Evolutionary conservation across 2,797 vertebrate genomes (phyloP), one percentile per base, ranked within the genome.

Genomic region (Chanos chanos): DNA sequence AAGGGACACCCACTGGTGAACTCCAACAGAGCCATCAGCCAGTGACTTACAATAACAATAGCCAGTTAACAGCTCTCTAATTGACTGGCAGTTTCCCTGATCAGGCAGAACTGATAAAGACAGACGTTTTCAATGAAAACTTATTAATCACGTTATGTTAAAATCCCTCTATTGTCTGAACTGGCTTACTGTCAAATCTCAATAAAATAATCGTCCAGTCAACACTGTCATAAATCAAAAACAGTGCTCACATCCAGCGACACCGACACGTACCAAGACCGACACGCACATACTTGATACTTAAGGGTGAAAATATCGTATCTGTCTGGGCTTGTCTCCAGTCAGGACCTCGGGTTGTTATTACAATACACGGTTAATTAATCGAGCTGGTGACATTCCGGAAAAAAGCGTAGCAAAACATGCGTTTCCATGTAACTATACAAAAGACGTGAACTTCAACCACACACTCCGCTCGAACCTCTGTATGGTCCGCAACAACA

Each of bases 21-120:
- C 13, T 31, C 65, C 71, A 77, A 81, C 71, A 72, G 61, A 45
- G 63, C 75, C 71, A 77, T 83, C 81, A 77, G 77, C 70, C 64
- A 25, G 16, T 68, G 52, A 66, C 71, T 80, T 77, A 78, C 72
- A 77, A 77, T 72, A 81, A 87, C 81, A 86, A 84, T 82, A 74
- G 68, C 33, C 63, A 27, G 49, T 61, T 66, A 80, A 80, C 63
- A 19, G 53, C 37, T 39, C 34, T 52, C 25, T 65, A 61, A 69
- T 45, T 57, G 51, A 61, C 60, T 51, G 9, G 22, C 25, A 37
- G 40, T 51, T 36, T 57, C 36, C 51, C 37, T 57, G 44, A 57
- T 22, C 28, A 28, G 19, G 27, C 41, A 50, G 53, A 33, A 65
- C 19, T 36, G 54, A 10, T 21, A 15, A 16, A 8, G 4, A 6